Evolutionary conservation across 2,888 invertebrate genomes (phyloP).

Genomic region (Trichogramma dendrolimi): DNA sequence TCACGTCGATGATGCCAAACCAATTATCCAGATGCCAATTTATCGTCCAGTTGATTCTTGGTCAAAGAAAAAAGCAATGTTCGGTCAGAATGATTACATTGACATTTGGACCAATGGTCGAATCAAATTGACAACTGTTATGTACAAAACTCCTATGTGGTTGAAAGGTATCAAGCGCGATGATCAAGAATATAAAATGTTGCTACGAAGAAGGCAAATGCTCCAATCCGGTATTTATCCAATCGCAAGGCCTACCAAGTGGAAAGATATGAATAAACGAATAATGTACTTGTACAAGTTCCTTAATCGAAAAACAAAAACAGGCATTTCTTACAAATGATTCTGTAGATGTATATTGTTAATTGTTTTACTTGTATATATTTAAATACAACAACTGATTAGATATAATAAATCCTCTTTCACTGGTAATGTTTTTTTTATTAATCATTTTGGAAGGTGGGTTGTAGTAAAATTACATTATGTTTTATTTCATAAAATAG

Average conservation of each 20-base stretch:
- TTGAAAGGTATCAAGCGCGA: slow-evolving; percentile 79
- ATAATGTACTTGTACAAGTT: slow-evolving; percentile 71
- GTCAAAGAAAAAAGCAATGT: slow-evolving; percentile 73
- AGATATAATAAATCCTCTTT: not conserved
- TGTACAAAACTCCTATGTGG: slow-evolving; percentile 86
- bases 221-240: slow-evolving; percentile 55
- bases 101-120: slow-evolving; percentile 86
- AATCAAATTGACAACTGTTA: slow-evolving; percentile 76
- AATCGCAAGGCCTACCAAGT: slow-evolving; percentile 69
- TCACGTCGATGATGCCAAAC: slow-evolving; percentile 56
- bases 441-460: too few species aligned
- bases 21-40: slow-evolving; percentile 62
- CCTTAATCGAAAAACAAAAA: slow-evolving; percentile 77
- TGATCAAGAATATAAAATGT: slow-evolving; percentile 79
- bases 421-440: too few species aligned
- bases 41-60: slow-evolving; percentile 73
- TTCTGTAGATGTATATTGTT: not conserved
- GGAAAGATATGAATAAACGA: slow-evolving; percentile 70
- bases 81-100: slow-evolving; percentile 96
- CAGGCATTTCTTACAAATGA: slow-evolving; percentile 51
- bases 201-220: slow-evolving; percentile 70
- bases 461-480: slow-evolving; percentile 7
- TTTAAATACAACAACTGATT: not conserved
- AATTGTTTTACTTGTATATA: not conserved
- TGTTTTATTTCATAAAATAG: slow-evolving; percentile 35